Conservation (phyloP, 2,888 invertebrate species). For the Gnatocerus cornutus region DNA sequence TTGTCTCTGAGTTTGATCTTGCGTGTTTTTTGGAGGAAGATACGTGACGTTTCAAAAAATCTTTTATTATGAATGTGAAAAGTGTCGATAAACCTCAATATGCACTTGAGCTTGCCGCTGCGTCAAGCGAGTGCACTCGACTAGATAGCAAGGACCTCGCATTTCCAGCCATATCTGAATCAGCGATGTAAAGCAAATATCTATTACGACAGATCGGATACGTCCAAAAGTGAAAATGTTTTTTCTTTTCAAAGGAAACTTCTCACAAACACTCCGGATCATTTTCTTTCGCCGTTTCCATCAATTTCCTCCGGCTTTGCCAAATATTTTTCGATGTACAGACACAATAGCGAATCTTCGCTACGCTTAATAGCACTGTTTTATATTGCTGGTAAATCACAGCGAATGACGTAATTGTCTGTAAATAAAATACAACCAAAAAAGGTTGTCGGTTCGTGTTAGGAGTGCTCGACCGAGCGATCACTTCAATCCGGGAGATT, state of each 20-base stretch:
- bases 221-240: slow-evolving; percentile 53
- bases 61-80: background rate
- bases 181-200: slow-evolving; percentile 52
- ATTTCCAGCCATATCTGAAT: slow-evolving; percentile 72
- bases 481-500: slow-evolving; percentile 6
- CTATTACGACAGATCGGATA: slow-evolving; percentile 50
- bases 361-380: slow-evolving; percentile 37
- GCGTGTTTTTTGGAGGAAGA: background rate
- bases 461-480: slow-evolving; percentile 8
- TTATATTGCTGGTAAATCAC: slow-evolving; percentile 35
- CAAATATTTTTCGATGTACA: slow-evolving; percentile 45
- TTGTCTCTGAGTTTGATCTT: too few species aligned
- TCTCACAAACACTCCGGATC: slow-evolving; percentile 49
- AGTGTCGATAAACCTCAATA: slow-evolving; percentile 35
- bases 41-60: background rate
- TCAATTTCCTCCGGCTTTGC: slow-evolving; percentile 46
- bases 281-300: slow-evolving; percentile 50
- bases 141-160: slow-evolving; percentile 89
- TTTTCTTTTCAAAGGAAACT: slow-evolving; percentile 44
- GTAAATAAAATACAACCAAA: background rate
- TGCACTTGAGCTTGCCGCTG: slow-evolving; percentile 38
- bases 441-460: slow-evolving; percentile 5
- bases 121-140: slow-evolving; percentile 69
- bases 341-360: slow-evolving; percentile 37
- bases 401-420: slow-evolving; percentile 15